Base-by-base conservation (phyloP, 2,797 vertebrate species). In the Lophius americanus region DNA sequence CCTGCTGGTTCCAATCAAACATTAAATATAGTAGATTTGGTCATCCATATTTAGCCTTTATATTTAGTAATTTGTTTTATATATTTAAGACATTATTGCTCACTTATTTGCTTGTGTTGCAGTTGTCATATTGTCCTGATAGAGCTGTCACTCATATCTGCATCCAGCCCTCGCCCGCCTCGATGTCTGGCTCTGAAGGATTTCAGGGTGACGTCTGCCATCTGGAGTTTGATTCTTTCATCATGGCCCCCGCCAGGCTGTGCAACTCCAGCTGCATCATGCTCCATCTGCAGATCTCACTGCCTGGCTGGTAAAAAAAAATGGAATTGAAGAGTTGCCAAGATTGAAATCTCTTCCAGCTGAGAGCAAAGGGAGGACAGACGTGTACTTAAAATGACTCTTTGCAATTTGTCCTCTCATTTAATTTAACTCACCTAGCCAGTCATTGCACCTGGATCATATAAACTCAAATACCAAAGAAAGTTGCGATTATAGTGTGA, bases 171-270 rank as follows among this genome's bases (percentile, higher is more conserved):
- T 63, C 55, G 36, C 39, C 74, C 73, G 68, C 77, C 50, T 50
- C 32, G 51, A 75, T 70, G 64, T 49, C 68, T 68, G 58, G 77
- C 74, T 81, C 57, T 50, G 64, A 76, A 68, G 75, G 51, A 76
- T 77, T 77, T 87, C 70, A 60, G 57, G 73, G 14, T 85, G 72
- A 79, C 69, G 70, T 81, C 70, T 73, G 67, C 89, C 86, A 90
- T 86, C 85, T 88, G 86, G 79, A 84, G 56, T 64, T 66, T 55
- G 75, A 80, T 79, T 71, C 79, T 84, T 81, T 81, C 74, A 76
- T 87, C 84, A 81, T 74, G 7, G 39, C 36, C 75, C 72, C 23
- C 79, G 84, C 77, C 86, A 86, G 85, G 63, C 65, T 56, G 55
- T 70, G 70, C 54, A 73, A 74, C 69, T 76, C 70, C 82, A 85